Base-by-base conservation (phyloP, 2,113 vertebrate genomes). In the Cnemophilus loriae region DNA sequence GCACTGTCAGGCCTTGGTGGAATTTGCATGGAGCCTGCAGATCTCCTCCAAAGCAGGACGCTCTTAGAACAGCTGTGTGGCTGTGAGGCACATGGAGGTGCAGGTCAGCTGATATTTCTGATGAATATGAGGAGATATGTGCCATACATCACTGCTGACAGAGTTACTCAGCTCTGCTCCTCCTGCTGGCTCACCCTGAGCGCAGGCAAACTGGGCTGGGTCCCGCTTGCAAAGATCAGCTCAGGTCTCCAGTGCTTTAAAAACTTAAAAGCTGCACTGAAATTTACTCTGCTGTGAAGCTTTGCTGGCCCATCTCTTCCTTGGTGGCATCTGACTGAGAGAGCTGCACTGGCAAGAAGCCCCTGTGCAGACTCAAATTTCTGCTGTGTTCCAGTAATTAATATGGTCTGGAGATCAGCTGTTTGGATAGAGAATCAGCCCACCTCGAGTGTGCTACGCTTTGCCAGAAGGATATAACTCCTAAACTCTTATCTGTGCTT, bases 371-470 rank as follows among this genome's bases (percentile, higher is more conserved):
- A 44, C 19, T 78, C 12, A 46, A 70, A 81, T n/a, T 55, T 18
- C 73, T 78, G 81, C 8, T 2, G 7, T 85, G 30, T 61, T 87
- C 59, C 64, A 63, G 69, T 22, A 63, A 64, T 74, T 81, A 41
- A 39, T 63, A 33, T 6, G 42, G 24, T 64, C 91, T 63, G 56
- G 81, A 91, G 56, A 77, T n/a, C 63, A 87, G 28, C 37, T 50
- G 3, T 65, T 83, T 84, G 87, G 52, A 24, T 6, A 44, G 81
- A 84, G 65, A 56, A 89, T 39, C 52, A 19, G 33, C 32, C 52
- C 1, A 2, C 32, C 69, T 64, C 9, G 0, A 4, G 37, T 39
- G 30, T 1, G 4, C 50, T 75, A 0, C 0, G 11, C 67, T 83
- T 28, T 76, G 67, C 86, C 71, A 91, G 73, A 74, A 91, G 59